Conservation (phyloP, 2,113 vertebrate species). For the Taurulus bubalis region DNA sequence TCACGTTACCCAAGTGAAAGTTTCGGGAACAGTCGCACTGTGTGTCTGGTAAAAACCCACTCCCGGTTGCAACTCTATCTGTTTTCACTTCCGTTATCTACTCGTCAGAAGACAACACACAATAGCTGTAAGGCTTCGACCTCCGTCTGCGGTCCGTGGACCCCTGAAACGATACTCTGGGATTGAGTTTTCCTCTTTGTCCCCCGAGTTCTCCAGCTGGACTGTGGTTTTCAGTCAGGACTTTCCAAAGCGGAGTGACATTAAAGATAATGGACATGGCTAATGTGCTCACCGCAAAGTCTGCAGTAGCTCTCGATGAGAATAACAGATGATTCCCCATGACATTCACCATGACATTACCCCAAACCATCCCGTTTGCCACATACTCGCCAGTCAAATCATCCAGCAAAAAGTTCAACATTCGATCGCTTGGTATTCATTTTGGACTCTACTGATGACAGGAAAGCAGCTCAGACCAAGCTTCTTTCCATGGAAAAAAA, state of each 20-base stretch:
- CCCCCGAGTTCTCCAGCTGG: slow-evolving; percentile 35
- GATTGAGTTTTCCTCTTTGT: slow-evolving; percentile 59
- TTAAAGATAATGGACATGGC: slow-evolving; percentile 56
- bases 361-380: slow-evolving; percentile 46
- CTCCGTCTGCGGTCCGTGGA: slow-evolving; percentile 33
- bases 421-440: slow-evolving; percentile 26
- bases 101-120: slow-evolving; percentile 40
- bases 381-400: slow-evolving; percentile 42
- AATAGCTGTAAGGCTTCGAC: slow-evolving; percentile 66
- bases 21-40: slow-evolving; percentile 47
- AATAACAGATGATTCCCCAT: slow-evolving; percentile 69
- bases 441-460: slow-evolving; percentile 45
- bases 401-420: slow-evolving; percentile 38
- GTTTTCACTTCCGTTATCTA: slow-evolving; percentile 67
- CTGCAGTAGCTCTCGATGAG: slow-evolving; percentile 60
- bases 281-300: slow-evolving; percentile 57
- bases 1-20: slow-evolving; percentile 68
- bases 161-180: slow-evolving; percentile 55
- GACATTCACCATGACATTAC: too few relatives aligned
- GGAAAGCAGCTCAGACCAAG: slow-evolving; percentile 25
- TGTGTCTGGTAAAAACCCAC: slow-evolving; percentile 36
- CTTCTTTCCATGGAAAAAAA: slow-evolving; percentile 53
- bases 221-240: slow-evolving; percentile 55
- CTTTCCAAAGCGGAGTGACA: slow-evolving; percentile 61
- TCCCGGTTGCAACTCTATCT: slow-evolving; percentile 57